These are phyloP conservation scores for Brachyhypopomus occidentalis DNA, from an alignment of 2,113 vertebrate species.

Conservation along the genomic window DNA sequence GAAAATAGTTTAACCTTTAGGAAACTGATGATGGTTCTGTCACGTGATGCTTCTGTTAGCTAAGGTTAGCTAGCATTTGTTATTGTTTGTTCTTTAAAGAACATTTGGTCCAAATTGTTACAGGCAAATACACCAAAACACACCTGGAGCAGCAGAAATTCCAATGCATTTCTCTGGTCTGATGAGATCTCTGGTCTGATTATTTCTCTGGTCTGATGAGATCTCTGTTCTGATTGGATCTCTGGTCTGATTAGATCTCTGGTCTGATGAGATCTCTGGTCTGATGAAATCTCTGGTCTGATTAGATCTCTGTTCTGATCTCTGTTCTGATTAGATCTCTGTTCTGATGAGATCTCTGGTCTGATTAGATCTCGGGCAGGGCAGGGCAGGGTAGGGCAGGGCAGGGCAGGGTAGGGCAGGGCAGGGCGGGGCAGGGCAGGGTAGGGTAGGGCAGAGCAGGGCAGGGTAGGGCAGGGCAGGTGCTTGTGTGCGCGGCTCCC, in stretches of 20 bases:
- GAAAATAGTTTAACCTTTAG: neutral
- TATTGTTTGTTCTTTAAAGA: neutral
- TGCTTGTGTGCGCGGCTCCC: neutral
- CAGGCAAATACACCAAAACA: neutral
- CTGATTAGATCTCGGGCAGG: too few species aligned
- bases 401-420: too few species aligned
- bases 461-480: neutral
- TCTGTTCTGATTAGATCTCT: conserved; percentile 40
- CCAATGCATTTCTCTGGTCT: neutral
- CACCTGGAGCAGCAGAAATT: neutral
- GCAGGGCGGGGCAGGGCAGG: too few species aligned
- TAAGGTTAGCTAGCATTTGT: neutral
- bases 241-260: conserved; percentile 44
- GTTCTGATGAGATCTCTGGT: too few species aligned
- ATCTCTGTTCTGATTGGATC: too few species aligned
- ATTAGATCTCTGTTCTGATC: too few species aligned
- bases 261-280: conserved; percentile 41
- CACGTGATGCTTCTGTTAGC: neutral
- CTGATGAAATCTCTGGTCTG: conserved; percentile 58
- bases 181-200: conserved; percentile 56
- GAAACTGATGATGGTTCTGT: neutral
- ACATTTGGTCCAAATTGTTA: neutral
- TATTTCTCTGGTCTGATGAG: conserved; percentile 53
- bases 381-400: too few species aligned
- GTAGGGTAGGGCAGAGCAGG: too few species aligned